Percentiles rank a stretch among this genome's conserved stretches.
These are phyloP conservation scores for Drosophila neocordata DNA, from an alignment of 1,140 invertebrate genomes.

Conservation along the genomic window DNA sequence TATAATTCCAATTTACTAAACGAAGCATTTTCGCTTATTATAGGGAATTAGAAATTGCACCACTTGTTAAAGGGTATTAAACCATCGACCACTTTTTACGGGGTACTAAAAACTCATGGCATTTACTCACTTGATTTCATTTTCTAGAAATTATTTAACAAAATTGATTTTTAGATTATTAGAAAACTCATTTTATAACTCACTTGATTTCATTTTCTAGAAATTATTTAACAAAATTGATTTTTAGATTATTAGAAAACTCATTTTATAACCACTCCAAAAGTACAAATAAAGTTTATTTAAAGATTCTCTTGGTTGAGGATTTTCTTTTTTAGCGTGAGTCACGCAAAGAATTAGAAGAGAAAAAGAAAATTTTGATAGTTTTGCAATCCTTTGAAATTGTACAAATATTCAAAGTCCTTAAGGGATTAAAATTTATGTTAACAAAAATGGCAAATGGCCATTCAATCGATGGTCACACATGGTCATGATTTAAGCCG, in stretches of 20 bases:
- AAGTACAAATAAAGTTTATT: neutral
- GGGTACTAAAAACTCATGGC: no score
- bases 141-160: no score
- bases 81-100: no score
- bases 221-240: no score
- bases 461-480: slow-evolving; percentile 36
- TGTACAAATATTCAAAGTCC: neutral
- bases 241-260: neutral
- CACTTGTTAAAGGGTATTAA: no score
- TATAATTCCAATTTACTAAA: no score
- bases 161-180: neutral
- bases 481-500: neutral
- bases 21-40: no score
- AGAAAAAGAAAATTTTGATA: slow-evolving; percentile 26
- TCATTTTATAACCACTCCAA: neutral
- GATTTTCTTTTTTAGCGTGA: slow-evolving; percentile 25
- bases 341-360: slow-evolving; percentile 40
- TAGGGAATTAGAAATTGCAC: no score
- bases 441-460: slow-evolving; percentile 7
- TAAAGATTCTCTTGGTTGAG: neutral
- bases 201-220: no score
- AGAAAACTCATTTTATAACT: no score
- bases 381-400: slow-evolving; percentile 35
- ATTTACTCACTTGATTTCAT: no score
- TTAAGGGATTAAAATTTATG: slow-evolving; percentile 50